A percentile compares a stretch with the other conserved stretches of the same genome.
Conservation (phyloP, 2,113 vertebrate genomes). For the Antigone vipio region DNA sequence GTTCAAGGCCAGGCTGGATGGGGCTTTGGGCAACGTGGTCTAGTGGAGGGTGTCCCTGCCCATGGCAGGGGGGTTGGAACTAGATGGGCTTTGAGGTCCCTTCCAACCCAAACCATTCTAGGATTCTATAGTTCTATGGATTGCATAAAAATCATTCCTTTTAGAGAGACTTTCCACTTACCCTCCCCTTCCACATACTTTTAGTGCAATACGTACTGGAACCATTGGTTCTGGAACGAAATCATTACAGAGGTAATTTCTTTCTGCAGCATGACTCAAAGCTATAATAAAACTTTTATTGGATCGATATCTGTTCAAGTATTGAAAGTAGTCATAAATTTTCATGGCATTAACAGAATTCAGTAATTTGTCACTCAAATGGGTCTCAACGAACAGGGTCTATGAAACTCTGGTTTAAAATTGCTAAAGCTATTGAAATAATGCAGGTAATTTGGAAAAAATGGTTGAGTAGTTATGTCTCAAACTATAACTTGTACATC, state of each 20-base stretch:
- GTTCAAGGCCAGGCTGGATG: too few species aligned
- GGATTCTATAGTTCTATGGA: too few species aligned
- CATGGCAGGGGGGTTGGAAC: too few species aligned
- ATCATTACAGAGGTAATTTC: conserved; percentile 49
- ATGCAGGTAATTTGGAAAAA: background rate
- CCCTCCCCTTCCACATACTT: background rate
- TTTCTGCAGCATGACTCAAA: conserved; percentile 13
- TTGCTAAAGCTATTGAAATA: background rate
- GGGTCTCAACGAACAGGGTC: background rate
- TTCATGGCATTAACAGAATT: conserved; percentile 34
- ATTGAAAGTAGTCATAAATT: conserved; percentile 51
- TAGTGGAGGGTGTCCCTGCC: too few species aligned
- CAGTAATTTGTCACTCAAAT: conserved; percentile 32
- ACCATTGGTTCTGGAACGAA: background rate
- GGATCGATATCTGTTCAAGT: conserved; percentile 4
- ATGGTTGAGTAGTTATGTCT: background rate
- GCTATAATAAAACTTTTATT: conserved; percentile 55
- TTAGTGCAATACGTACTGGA: background rate
- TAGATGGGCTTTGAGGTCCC: too few species aligned
- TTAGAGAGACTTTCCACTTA: background rate
- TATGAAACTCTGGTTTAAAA: background rate
- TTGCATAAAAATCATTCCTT: background rate
- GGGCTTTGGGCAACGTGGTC: too few species aligned
- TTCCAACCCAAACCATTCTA: too few species aligned
- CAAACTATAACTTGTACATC: background rate